A percentile compares a stretch with the other conserved stretches of the same genome.
phyloP scores from a whole-genome alignment of 2,888 invertebrate species.

The Nymphalis polychloros region DNA sequence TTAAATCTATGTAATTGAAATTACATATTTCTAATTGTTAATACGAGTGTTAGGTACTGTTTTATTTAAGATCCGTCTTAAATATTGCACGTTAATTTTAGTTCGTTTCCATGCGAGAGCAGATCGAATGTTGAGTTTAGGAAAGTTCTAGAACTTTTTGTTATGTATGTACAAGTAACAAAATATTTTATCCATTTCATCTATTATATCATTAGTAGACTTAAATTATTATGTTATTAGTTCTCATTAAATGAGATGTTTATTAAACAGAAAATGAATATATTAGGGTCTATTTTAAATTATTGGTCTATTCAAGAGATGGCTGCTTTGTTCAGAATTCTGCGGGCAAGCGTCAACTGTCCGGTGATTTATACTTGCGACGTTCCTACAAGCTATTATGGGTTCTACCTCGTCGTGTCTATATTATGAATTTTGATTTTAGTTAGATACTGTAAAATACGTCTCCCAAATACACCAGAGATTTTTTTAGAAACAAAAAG shows the following conservation, averaged over 20 bases:
- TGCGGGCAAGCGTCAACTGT: constrained; percentile 66
- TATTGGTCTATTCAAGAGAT: constrained; percentile 41
- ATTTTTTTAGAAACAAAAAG: too few relatives aligned
- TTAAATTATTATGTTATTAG: neutral
- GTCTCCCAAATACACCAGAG: too few relatives aligned
- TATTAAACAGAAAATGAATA: constrained; percentile 25
- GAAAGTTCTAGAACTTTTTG: too few relatives aligned
- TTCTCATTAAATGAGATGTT: constrained; percentile 11
- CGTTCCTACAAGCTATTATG: neutral
- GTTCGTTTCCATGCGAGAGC: too few relatives aligned
- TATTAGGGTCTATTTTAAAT: constrained; percentile 14
- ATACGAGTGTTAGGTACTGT: neutral
- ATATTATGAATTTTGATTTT: neutral
- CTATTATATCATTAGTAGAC: too few relatives aligned
- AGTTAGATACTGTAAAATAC: neutral
- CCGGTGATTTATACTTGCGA: constrained; percentile 62
- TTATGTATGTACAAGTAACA: too few relatives aligned
- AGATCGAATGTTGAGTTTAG: too few relatives aligned
- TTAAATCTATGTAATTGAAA: neutral
- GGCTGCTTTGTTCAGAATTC: constrained; percentile 66
- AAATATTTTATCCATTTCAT: too few relatives aligned
- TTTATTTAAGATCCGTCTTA: neutral
- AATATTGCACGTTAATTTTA: too few relatives aligned
- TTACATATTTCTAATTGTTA: neutral
- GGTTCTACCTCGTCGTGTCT: neutral